Base-by-base conservation (phyloP, 2,888 invertebrate genomes). In the Lasioglossum oenotherae region DNA sequence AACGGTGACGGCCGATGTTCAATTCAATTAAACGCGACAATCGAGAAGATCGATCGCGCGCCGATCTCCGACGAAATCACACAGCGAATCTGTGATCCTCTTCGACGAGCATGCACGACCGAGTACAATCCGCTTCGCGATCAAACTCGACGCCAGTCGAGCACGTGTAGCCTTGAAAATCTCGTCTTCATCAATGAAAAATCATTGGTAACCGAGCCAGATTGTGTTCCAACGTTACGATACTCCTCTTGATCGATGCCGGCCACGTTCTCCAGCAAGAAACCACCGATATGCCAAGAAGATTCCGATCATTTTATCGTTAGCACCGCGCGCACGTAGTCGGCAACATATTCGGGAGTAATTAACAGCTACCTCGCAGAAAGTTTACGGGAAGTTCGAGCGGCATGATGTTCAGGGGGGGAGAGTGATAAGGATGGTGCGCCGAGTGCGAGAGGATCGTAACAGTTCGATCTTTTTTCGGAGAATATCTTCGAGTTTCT, bases 361-460 rank as follows among this genome's bases (percentile, higher is more conserved):
- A 57, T 83, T 53, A 16, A 74, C 60, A 53, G 35, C 10, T 27
- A 12, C 14, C 74, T 14, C 2, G 46, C 14, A n/a, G 19, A 6
- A 31, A 16, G 38, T 71, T 38, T 12, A 8, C 23, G 41, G n/a
- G 16, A n/a, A 23, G n/a, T 46, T 53, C 4, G 10, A 41, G 16
- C 41, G 60, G 19, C 67, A 72, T n/a, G 14, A 64, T 44, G 53
- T 44, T 38, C 19, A 19, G 4, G 19, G 49, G 49, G 8, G 49
- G 12, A 31, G 31, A 31, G 49, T 81, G 83, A 60, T 46, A 53
- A 53, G 23, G 72, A 31, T 53, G 46, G 81, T 81, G 76, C 49
- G 12, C 35, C 2, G 31, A 71, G 41, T 74, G 84, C 31, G 69
- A 78, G 5, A 10, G 49, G 12, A 53, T 27, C 69, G n/a, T 69